Base-by-base conservation (phyloP, 2,113 vertebrate genomes). In the Mus musculus region DNA sequence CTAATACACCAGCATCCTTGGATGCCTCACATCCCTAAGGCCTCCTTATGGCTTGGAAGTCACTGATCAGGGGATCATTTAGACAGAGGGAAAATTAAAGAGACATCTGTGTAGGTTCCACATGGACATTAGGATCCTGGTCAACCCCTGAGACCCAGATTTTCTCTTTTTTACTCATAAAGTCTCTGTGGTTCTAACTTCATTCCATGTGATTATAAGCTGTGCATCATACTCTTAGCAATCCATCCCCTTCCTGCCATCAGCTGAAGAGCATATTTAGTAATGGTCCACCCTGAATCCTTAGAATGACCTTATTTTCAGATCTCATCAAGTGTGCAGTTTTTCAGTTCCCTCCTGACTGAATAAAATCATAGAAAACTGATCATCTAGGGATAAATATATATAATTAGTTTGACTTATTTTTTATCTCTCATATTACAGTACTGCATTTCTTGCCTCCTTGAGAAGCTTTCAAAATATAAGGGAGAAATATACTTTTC, bases 401-500 rank as follows among this genome's bases (percentile, higher is more conserved):
- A 49, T 49, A 49, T 49, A 49, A 42, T 42, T 42, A 19, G 59
- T 65, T 90, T 90, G 16, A 67, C 13, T 71, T 69, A 17, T 42
- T 42, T 49, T 81, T 86, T 46, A 39, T 22, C n/a, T 94, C 61
- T 85, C 20, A 76, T 91, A 22, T 36, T 67, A 61, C 0, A 56
- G 13, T 54, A 54, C 67, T 65, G 76, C 78, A 81, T 95, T 54
- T 93, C 33, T 95, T 69, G 1, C 72, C 87, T 89, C 42, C 49
- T 90, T 69, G 75, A 36, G 36, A 90, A 52, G 26, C 84, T 92
- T 95, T 92, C 28, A 90, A 92, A 95, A 90, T 90, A 42, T 75
- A 69, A 92, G 8, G 36, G 3, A 54, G 19, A 73, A 77, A 72
- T 90, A 82, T 73, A 61, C 20, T 52, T 42, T 84, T 59, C 81